A percentile compares a stretch with the other conserved stretches of the same genome.
Evolutionary conservation across 1,140 invertebrate species (phyloP).

Genomic region (Tetramorium alpestre): DNA sequence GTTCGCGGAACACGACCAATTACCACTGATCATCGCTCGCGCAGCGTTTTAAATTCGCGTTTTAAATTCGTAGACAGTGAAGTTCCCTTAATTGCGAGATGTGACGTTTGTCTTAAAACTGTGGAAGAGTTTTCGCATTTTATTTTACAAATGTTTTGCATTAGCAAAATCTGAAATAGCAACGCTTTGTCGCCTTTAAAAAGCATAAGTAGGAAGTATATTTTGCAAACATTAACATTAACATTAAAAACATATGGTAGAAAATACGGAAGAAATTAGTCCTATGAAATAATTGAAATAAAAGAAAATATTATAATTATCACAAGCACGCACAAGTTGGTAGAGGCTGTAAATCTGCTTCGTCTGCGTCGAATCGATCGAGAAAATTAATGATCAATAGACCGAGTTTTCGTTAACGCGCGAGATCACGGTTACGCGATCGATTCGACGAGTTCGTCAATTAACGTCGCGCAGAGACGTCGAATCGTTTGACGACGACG

Average conservation of each 20-base stretch:
- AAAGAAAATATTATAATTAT: not conserved
- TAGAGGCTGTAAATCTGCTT: not conserved
- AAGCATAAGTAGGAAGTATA: no score
- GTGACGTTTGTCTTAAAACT: not conserved
- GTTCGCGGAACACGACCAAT: constrained; percentile 7
- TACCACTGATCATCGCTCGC: not conserved
- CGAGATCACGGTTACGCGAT: not conserved
- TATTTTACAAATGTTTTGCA: not conserved
- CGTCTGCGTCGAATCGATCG: not conserved
- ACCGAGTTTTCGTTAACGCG: not conserved
- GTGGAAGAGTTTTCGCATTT: not conserved
- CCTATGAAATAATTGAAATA: not conserved
- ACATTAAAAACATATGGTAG: not conserved
- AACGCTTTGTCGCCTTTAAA: not conserved
- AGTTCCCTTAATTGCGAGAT: not conserved
- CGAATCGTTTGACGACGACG: constrained; percentile 54
- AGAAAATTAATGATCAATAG: not conserved
- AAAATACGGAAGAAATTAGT: not conserved
- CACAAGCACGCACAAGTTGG: not conserved
- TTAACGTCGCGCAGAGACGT: constrained; percentile 6
- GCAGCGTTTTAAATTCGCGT: constrained; percentile 10
- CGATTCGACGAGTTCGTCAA: not conserved
- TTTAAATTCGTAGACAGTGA: not conserved
- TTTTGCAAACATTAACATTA: not conserved
- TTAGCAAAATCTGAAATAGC: not conserved